Conservation (phyloP, 2,113 vertebrate genomes). For the Xenus cinereus region DNA sequence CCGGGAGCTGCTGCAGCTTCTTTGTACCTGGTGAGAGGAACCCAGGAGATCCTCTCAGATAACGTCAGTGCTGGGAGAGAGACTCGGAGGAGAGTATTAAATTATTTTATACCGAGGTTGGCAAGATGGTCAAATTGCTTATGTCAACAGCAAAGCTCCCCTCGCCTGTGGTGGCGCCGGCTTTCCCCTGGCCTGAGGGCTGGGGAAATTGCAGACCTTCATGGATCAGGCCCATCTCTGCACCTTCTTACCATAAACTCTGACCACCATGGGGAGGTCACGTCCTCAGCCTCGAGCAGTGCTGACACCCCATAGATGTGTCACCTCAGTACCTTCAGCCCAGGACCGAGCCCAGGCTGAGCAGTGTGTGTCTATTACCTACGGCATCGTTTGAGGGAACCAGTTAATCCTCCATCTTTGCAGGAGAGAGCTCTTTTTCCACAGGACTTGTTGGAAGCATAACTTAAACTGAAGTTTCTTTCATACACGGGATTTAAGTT, state of each 20-base stretch:
- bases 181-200: background rate
- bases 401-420: background rate
- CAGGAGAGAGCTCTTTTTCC: background rate
- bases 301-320: background rate
- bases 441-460: background rate
- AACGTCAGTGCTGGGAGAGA: background rate
- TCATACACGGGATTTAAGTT: background rate
- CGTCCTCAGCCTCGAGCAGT: fast-evolving
- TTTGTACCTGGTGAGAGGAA: background rate
- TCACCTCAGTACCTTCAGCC: background rate
- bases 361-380: background rate
- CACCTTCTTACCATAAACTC: background rate
- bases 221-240: background rate
- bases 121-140: background rate
- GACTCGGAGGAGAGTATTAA: background rate
- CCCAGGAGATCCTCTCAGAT: background rate
- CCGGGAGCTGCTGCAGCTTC: background rate
- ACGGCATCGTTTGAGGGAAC: background rate
- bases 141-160: background rate
- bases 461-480: background rate
- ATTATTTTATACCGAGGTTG: background rate
- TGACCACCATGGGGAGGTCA: background rate
- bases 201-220: background rate
- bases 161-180: fast-evolving
- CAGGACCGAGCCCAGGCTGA: background rate